Evolutionary conservation across 2,797 vertebrate genomes (phyloP).

Genomic region (Anabacerthia variegaticeps): DNA sequence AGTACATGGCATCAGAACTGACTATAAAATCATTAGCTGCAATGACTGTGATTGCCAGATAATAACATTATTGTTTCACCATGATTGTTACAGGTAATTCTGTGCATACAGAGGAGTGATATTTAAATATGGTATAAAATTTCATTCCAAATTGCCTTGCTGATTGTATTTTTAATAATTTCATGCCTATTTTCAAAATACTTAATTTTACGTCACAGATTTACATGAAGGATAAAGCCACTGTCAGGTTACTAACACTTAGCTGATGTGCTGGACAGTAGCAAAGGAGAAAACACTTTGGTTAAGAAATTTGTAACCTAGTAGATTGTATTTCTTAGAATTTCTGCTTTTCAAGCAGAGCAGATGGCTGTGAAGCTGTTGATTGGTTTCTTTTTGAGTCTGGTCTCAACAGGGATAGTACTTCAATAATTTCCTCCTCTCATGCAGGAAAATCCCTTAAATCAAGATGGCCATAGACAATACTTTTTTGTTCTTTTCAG

Average conservation of each 20-base stretch:
- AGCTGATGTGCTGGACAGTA: not conserved
- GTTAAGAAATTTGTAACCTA: not conserved
- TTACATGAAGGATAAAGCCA: not conserved
- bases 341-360: not conserved
- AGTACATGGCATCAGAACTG: not conserved
- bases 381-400: not conserved
- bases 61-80: constrained; percentile 5
- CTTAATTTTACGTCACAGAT: not conserved
- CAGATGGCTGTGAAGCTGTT: not conserved
- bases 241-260: not conserved
- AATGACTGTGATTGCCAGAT: not conserved
- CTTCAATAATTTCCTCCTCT: not conserved
- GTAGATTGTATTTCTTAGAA: not conserved
- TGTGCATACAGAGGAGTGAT: not conserved
- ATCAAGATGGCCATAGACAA: not conserved
- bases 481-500: not conserved
- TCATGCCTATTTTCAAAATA: not conserved
- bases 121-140: constrained; percentile 11
- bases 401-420: not conserved
- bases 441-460: not conserved
- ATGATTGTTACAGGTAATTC: not conserved
- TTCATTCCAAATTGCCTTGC: not conserved
- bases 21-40: constrained; percentile 9
- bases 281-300: not conserved
- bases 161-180: constrained; percentile 41